Base-by-base conservation (phyloP, 2,113 vertebrate species). In the Elaphurus davidianus region DNA sequence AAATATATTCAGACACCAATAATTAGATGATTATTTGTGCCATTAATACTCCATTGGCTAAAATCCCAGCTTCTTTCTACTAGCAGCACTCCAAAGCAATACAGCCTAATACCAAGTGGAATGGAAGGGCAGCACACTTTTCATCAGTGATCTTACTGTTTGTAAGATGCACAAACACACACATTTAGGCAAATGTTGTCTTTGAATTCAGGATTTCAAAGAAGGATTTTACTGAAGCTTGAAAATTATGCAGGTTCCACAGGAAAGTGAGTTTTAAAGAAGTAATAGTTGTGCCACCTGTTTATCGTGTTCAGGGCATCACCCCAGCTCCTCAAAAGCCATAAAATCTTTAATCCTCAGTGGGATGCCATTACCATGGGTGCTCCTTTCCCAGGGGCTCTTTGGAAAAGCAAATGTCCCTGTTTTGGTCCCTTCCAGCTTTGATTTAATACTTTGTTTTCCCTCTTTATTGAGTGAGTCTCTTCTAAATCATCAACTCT, bases 51-150 rank as follows among this genome's bases (percentile, higher is more conserved):
- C 1, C 12, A 67, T 55, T 87, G 45, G 9, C 59, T 71, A 86
- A 92, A 82, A 52, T 74, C 3, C 4, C 33, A 83, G 21, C 8
- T 76, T 90, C 23, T 19, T 64, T n/a, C 43, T 16, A 2, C 6
- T 14, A 71, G 64, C 2, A 47, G 13, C 13, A 83, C 50, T 47
- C 0, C 43, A 59, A 45, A 57, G 4, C 21, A 8, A 55, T 30
- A 6, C 8, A 64, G 50, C 6, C 21, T 74, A 86, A 85, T 47
- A 15, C 54, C 45, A 52, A 33, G 30, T 16, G 3, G 30, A 13
- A 57, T 17, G 10, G 15, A 8, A 33, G 62, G 0, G 1, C n/a
- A 1, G 40, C 19, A 25, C 28, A 25, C 5, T 25, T 5, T 62
- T 27, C 60, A 36, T 5, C 88, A 71, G 43, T 57, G 0, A 76